These are phyloP conservation scores for Albula glossodonta DNA, from an alignment of 2,113 vertebrate species.

Conservation along the genomic window DNA sequence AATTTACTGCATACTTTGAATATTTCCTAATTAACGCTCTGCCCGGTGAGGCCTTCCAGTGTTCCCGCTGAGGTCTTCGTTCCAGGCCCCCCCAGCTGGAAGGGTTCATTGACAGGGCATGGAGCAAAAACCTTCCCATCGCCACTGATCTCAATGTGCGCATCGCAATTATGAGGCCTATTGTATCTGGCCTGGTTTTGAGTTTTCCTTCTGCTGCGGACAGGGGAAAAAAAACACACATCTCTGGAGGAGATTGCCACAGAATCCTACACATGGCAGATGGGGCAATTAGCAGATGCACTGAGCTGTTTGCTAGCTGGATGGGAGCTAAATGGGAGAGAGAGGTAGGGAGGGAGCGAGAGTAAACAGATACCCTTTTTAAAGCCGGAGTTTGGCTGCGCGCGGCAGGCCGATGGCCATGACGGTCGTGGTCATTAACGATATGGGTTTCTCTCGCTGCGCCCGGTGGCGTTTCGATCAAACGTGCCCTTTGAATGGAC, in stretches of 20 bases:
- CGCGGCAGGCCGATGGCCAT: background rate
- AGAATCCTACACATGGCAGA: constrained; percentile 8
- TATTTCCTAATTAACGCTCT: background rate
- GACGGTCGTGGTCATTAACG: background rate
- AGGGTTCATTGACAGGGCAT: background rate
- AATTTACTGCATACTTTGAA: too few relatives aligned
- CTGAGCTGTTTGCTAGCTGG: background rate
- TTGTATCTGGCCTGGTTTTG: constrained; percentile 2
- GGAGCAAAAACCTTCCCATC: background rate
- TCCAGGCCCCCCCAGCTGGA: background rate
- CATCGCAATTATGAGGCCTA: constrained; percentile 11
- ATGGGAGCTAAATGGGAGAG: background rate
- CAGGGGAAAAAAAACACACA: background rate
- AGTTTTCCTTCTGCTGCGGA: background rate
- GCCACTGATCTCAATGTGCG: background rate
- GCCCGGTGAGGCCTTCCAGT: background rate
- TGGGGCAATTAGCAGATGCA: constrained; percentile 18
- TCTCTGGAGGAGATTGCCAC: constrained; percentile 10
- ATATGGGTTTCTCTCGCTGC: background rate
- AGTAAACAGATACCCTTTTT: background rate
- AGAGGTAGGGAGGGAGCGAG: background rate
- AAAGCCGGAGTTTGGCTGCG: background rate
- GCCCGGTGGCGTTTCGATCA: background rate
- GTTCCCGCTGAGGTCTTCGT: background rate
- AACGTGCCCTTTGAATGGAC: background rate